phyloP scores from a whole-genome alignment of 2,888 invertebrate species.

The Hypena proboscidalis region DNA sequence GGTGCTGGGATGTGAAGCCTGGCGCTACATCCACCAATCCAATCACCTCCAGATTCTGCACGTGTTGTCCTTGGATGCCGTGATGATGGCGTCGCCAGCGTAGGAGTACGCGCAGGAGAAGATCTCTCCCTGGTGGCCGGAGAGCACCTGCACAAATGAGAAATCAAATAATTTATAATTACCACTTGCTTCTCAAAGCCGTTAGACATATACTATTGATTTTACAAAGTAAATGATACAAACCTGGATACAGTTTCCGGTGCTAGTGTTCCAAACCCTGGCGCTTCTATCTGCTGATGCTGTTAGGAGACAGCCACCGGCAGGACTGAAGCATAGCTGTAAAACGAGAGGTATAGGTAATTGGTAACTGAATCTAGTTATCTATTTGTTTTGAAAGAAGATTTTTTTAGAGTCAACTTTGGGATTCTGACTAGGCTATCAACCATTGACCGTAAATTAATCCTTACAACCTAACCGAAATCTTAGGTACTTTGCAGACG shows the following conservation, averaged over 20 bases:
- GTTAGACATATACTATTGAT: no score
- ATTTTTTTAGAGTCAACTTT: no score
- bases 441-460: no score
- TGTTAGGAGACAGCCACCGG: slow-evolving; percentile 89
- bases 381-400: no score
- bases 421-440: no score
- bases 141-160: slow-evolving; percentile 83
- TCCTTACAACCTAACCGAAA: no score
- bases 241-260: slow-evolving; percentile 89
- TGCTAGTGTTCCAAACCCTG: slow-evolving; percentile 89
- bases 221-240: neutral
- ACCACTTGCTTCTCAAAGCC: no score
- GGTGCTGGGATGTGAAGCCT: neutral
- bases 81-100: slow-evolving; percentile 90
- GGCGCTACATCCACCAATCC: slow-evolving; percentile 85
- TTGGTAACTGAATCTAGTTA: no score
- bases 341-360: no score
- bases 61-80: slow-evolving; percentile 93
- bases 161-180: no score
- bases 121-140: slow-evolving; percentile 91
- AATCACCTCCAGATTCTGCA: slow-evolving; percentile 92
- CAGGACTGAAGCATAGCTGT: slow-evolving; percentile 92
- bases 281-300: slow-evolving; percentile 92
- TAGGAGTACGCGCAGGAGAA: slow-evolving; percentile 94
- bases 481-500: no score